Evolutionary conservation across 2,888 invertebrate genomes (phyloP).

Genomic region (Mesorhabditis belari): DNA sequence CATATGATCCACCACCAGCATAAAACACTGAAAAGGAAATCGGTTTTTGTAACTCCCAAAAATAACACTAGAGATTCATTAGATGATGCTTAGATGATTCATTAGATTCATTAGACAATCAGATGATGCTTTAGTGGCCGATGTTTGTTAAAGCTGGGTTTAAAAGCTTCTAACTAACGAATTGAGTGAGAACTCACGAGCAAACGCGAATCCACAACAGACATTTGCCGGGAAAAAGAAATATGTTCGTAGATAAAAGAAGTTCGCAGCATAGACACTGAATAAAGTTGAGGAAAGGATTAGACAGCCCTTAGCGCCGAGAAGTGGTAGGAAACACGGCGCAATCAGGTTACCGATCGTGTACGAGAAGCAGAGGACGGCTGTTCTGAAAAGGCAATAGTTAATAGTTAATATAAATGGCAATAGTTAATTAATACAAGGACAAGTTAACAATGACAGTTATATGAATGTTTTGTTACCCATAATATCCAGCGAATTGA

Average conservation of each 20-base stretch:
- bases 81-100: no score
- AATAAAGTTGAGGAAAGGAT: background rate
- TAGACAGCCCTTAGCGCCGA: background rate
- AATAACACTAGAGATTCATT: no score
- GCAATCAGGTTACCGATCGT: background rate
- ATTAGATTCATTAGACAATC: no score
- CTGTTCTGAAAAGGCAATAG: no score
- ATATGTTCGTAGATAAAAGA: background rate
- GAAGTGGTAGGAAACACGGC: background rate
- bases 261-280: background rate
- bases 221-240: background rate
- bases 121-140: no score
- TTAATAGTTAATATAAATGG: no score
- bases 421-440: no score
- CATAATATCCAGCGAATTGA: no score
- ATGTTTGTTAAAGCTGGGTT: no score
- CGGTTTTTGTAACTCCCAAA: no score
- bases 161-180: background rate
- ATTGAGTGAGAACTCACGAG: background rate
- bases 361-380: background rate
- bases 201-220: background rate
- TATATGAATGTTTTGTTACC: no score
- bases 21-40: background rate
- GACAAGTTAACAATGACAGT: no score
- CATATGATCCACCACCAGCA: background rate